Evolutionary conservation across 1,140 invertebrate species (phyloP).

Genomic region (Ceratoteleas bidentatus): DNA sequence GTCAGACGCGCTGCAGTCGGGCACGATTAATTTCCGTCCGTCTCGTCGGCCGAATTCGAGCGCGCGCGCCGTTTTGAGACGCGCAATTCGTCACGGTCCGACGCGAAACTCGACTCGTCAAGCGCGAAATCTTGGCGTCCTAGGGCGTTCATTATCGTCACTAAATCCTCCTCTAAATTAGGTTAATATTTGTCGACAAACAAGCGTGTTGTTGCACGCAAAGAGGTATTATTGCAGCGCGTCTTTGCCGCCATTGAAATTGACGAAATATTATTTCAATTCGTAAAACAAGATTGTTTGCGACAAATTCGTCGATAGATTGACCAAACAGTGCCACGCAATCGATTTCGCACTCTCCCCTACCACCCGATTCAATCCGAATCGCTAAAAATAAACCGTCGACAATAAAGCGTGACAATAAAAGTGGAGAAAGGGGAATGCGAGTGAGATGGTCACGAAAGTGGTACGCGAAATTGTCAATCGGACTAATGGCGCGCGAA

Average conservation of each 20-base stretch:
- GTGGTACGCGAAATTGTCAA: too few species aligned
- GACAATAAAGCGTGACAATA: too few species aligned
- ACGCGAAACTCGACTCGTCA: too few species aligned
- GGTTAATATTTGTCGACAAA: constrained; percentile 23
- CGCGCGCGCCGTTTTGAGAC: too few species aligned
- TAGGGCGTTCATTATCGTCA: constrained; percentile 4
- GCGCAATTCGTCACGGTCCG: too few species aligned
- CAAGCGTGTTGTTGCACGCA: constrained; percentile 10
- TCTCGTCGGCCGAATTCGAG: not conserved
- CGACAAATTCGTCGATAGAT: constrained; percentile 18
- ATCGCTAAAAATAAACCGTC: too few species aligned
- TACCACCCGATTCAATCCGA: too few species aligned
- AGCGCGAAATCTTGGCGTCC: too few species aligned
- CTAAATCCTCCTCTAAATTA: constrained; percentile 24
- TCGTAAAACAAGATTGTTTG: constrained; percentile 37
- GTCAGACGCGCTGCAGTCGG: constrained; percentile 22
- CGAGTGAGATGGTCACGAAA: too few species aligned
- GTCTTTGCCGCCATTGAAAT: constrained; percentile 12
- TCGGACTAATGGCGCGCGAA: too few species aligned
- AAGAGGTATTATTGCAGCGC: constrained; percentile 14
- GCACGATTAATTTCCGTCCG: constrained; percentile 42
- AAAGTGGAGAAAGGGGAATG: too few species aligned
- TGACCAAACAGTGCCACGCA: constrained; percentile 31
- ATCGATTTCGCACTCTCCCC: too few species aligned
- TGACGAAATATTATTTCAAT: constrained; percentile 30